Evolutionary conservation across 1,140 invertebrate genomes (phyloP), one percentile per base, ranked within the genome.

Genomic region (Nasonia vitripennis): DNA sequence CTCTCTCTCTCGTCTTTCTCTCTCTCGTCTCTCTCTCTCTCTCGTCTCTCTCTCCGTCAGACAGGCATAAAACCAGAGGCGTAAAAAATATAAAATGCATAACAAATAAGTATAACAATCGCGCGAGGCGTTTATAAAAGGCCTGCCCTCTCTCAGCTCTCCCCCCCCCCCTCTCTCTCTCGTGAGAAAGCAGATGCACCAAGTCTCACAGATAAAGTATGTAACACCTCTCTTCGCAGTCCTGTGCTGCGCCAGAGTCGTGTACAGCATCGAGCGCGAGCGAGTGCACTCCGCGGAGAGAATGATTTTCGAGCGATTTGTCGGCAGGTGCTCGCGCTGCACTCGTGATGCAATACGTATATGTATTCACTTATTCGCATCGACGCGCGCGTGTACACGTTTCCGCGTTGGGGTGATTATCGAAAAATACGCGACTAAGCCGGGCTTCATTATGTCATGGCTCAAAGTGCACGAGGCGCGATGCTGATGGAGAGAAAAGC

Each of bases 151-250:
- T 62, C 55, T 27, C 17, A 14, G 17, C 55, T 62, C 55, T n/a
- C 55, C 4, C 55, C n/a, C 17, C n/a, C 55, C n/a, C 17, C n/a
- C 27, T 20, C 70, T 73, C 20, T n/a, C 70, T 7, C 62, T 86
- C 79, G 80, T 86, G 79, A 86, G 85, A 86, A 79, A 83, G 68
- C 67, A 86, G 85, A 86, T 86, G 85, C 37, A 14, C 27, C 71
- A 0, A 78, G 74, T 78, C 74, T 82, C 48, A 34, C 45, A 51
- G 68, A 79, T 74, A 74, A 79, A 79, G 75, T 41, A 83, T 80
- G 75, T 83, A 82, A 78, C 73, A 86, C 80, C 70, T 86, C 41
- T 75, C 37, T 70, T 45, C 34, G 10, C 48, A 37, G n/a, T 74
- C 67, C 31, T 20, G 20, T 20, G 5, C 68, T 20, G 27, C 68